Evolutionary conservation across 2,888 invertebrate genomes (phyloP).

Genomic region (Tachina lurida): DNA sequence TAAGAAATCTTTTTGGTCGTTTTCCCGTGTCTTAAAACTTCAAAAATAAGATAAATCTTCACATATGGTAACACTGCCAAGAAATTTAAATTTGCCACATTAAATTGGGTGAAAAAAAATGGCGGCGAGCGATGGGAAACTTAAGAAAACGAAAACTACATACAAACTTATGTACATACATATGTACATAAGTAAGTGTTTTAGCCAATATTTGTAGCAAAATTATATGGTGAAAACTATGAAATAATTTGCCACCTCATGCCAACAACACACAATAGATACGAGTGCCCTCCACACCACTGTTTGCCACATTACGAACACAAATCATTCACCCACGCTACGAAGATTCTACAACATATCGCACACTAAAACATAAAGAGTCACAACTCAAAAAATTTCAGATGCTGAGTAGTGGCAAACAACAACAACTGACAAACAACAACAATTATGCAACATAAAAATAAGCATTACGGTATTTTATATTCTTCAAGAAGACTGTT

Average conservation of each 20-base stretch:
- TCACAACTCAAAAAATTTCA: no score
- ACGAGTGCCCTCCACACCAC: neutral
- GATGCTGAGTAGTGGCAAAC: no score
- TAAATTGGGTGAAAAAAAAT: neutral
- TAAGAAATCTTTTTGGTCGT: no score
- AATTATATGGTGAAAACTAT: slow-evolving; percentile 28
- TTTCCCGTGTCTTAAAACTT: no score
- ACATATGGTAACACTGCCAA: no score
- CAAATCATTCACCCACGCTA: slow-evolving; percentile 63
- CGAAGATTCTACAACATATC: slow-evolving; percentile 13
- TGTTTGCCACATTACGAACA: slow-evolving; percentile 40
- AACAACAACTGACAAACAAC: no score
- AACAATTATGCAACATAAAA: no score
- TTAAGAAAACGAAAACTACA: slow-evolving; percentile 23
- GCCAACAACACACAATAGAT: slow-evolving; percentile 12
- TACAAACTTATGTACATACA: slow-evolving; percentile 8
- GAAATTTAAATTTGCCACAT: slow-evolving; percentile 37
- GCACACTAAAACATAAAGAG: no score
- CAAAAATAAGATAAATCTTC: no score
- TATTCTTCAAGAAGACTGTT: no score
- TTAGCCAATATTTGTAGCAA: slow-evolving; percentile 37
- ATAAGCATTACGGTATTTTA: no score
- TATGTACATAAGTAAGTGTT: neutral
- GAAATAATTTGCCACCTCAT: slow-evolving; percentile 45
- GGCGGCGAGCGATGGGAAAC: neutral